These are phyloP conservation scores for Archilochus colubris DNA, from an alignment of 2,113 vertebrate species.

Conservation along the genomic window DNA sequence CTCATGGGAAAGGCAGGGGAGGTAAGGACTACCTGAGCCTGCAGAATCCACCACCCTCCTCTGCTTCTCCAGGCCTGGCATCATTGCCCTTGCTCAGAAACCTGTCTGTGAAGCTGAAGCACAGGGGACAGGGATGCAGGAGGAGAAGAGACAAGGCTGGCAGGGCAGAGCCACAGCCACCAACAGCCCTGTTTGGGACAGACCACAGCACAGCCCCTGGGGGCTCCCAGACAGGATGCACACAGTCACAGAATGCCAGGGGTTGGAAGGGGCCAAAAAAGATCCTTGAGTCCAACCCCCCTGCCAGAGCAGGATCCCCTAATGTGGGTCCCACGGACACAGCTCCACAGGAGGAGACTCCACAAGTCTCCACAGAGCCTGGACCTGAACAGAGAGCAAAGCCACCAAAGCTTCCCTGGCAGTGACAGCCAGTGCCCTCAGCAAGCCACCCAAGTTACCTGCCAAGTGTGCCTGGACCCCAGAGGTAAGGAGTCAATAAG, in stretches of 20 bases:
- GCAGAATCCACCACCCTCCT: background rate
- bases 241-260: too few relatives aligned
- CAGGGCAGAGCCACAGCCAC: background rate
- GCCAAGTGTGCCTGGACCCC: fast-evolving
- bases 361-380: too few relatives aligned
- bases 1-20: background rate
- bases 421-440: background rate
- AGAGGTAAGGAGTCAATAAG: background rate
- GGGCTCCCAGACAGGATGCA: background rate
- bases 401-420: background rate
- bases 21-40: fast-evolving
- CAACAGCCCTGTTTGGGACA: background rate
- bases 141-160: background rate
- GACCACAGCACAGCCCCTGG: background rate
- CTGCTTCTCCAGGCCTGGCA: background rate
- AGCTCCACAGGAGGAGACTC: too few relatives aligned
- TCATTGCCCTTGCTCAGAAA: background rate
- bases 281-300: too few relatives aligned
- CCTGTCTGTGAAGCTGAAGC: fast-evolving
- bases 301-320: too few relatives aligned
- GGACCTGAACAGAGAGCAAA: background rate
- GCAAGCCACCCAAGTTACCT: background rate
- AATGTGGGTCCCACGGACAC: too few relatives aligned
- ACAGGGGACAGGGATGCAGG: fast-evolving
- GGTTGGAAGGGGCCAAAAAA: too few relatives aligned